phyloP scores from a whole-genome alignment of 2,113 vertebrate species.

The Brachypodius melanocephalos region DNA sequence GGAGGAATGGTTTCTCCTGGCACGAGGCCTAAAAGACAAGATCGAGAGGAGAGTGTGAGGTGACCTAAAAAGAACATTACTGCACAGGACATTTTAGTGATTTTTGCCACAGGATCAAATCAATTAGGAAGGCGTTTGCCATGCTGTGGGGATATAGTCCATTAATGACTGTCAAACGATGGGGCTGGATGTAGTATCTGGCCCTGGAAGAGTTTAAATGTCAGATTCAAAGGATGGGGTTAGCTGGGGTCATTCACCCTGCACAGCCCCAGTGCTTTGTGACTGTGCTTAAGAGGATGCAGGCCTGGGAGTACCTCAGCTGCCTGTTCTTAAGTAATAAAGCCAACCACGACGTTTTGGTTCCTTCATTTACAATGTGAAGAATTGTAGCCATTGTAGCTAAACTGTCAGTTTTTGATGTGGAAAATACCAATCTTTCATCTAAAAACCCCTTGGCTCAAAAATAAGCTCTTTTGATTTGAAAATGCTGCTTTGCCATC shows the following conservation, averaged over 20 bases:
- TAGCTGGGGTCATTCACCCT: not conserved
- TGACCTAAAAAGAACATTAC: rapidly evolving
- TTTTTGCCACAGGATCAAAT: not conserved
- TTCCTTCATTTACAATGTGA: not conserved
- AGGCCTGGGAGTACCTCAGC: not conserved
- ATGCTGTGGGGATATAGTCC: rapidly evolving
- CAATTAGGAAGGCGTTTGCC: not conserved
- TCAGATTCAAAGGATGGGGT: not conserved
- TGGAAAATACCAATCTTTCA: not conserved
- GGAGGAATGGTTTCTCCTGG: not conserved
- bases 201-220: not conserved
- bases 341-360: not conserved
- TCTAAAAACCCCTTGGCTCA: not conserved
- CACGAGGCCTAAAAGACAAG: not conserved
- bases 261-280: not conserved
- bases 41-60: not conserved
- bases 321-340: not conserved
- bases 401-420: not conserved
- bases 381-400: not conserved
- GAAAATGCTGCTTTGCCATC: not conserved
- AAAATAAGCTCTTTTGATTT: not conserved
- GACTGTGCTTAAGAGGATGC: not conserved
- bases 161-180: not conserved
- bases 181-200: not conserved
- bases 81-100: not conserved